Percentiles rank a stretch among this genome's conserved stretches.
phyloP scores from a whole-genome alignment of 2,888 invertebrate species.

The Eupithecia exiguata region DNA sequence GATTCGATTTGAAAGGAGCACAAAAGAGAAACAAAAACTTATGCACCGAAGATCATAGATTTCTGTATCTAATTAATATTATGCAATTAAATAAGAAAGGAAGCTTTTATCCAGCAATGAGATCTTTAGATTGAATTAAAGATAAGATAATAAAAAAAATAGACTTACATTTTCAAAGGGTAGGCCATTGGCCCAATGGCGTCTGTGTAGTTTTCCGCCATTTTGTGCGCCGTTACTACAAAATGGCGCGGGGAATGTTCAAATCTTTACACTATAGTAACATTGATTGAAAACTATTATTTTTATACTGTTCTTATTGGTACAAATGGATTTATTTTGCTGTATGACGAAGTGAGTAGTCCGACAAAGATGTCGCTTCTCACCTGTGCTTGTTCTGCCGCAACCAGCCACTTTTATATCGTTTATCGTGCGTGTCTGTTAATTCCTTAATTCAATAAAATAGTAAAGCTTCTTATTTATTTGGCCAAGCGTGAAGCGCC shows the following conservation, averaged over 20 bases:
- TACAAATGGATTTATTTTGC: slow-evolving; percentile 7
- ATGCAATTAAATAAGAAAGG: not conserved
- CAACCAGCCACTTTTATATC: slow-evolving; percentile 69
- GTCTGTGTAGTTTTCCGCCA: slow-evolving; percentile 73
- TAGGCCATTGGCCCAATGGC: slow-evolving; percentile 74
- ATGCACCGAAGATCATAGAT: not conserved
- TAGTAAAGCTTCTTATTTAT: slow-evolving; percentile 78
- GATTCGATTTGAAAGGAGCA: not conserved
- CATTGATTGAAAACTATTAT: slow-evolving; percentile 50
- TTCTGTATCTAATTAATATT: not conserved
- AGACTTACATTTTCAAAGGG: slow-evolving; percentile 76
- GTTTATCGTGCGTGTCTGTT: slow-evolving; percentile 76
- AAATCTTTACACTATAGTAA: slow-evolving; percentile 49
- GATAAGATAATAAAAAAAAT: not conserved
- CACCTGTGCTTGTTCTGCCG: slow-evolving; percentile 67
- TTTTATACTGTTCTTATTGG: slow-evolving; percentile 1
- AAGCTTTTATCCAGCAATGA: not conserved
- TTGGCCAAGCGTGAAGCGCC: slow-evolving; percentile 75
- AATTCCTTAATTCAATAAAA: slow-evolving; percentile 84
- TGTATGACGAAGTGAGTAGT: slow-evolving; percentile 82
- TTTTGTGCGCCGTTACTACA: slow-evolving; percentile 64
- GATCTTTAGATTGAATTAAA: not conserved
- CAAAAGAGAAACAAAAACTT: not conserved
- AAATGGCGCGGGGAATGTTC: slow-evolving; percentile 58
- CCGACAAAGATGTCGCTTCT: slow-evolving; percentile 81